These are phyloP conservation scores for Cavia aperea DNA, from an alignment of 2,113 vertebrate species.

Conservation along the genomic window DNA sequence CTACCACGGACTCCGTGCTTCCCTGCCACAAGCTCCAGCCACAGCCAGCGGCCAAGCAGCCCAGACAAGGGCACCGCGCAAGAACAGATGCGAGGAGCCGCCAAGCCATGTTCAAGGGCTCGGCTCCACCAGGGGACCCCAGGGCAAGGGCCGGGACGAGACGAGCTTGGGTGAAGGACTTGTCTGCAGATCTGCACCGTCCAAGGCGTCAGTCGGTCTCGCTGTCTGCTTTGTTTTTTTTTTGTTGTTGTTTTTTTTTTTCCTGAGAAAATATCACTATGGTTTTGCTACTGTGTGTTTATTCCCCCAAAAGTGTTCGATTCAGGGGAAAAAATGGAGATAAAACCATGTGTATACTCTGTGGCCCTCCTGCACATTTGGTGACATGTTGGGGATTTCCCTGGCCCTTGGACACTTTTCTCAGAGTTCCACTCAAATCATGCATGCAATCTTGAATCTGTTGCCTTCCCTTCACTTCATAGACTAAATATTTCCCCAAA, in stretches of 20 bases:
- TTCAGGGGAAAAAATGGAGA: background rate
- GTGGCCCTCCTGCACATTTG: background rate
- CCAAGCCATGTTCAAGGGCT: background rate
- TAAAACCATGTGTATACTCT: background rate
- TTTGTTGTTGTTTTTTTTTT: background rate
- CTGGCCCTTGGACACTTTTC: constrained; percentile 11
- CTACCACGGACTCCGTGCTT: background rate
- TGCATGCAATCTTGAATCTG: constrained; percentile 21
- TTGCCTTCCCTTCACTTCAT: background rate
- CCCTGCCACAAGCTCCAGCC: background rate
- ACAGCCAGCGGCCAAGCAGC: background rate
- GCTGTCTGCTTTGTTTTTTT: background rate
- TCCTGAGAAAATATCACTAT: background rate
- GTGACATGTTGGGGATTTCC: constrained; percentile 42
- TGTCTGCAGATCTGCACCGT: background rate
- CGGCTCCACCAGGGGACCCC: background rate
- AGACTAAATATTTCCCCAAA: constrained; percentile 15
- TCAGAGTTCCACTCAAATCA: constrained; percentile 21
- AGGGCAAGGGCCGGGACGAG: background rate
- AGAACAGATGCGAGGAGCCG: background rate
- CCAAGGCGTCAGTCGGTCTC: background rate
- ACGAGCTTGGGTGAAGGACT: background rate
- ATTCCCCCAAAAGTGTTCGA: background rate
- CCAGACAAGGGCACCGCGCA: background rate
- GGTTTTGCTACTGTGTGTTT: background rate